Evolutionary conservation across 2,113 vertebrate species (phyloP).

Genomic region (Platysteira castanea): DNA sequence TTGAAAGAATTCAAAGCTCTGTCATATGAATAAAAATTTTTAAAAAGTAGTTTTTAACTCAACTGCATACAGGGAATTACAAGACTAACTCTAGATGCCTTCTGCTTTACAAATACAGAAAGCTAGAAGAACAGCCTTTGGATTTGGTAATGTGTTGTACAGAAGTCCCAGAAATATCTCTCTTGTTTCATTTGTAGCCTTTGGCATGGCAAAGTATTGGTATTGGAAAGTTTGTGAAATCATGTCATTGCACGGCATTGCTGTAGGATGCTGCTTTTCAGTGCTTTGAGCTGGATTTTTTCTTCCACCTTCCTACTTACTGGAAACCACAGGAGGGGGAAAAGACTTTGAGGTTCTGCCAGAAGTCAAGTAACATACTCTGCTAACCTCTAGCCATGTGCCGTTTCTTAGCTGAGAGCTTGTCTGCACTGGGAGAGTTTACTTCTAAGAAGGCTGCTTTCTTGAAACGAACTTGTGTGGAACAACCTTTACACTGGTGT

Average conservation of each 20-base stretch:
- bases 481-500: not conserved
- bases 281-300: not conserved
- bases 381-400: not conserved
- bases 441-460: not conserved
- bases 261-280: not conserved
- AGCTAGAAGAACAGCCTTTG: not conserved
- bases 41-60: not conserved
- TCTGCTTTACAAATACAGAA: constrained; percentile 34
- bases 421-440: not conserved
- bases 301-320: not conserved
- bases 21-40: not conserved
- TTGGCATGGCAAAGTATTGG: constrained; percentile 57
- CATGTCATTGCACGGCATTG: not conserved
- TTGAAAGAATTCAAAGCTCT: constrained; percentile 28
- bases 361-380: not conserved
- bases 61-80: not conserved
- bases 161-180: constrained; percentile 48
- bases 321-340: not conserved
- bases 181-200: constrained; percentile 57
- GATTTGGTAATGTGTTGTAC: constrained; percentile 37
- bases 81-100: not conserved
- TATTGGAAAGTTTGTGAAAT: constrained; percentile 46
- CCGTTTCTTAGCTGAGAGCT: not conserved
- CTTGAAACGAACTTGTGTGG: not conserved
- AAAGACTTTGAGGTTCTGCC: constrained; percentile 14